Evolutionary conservation across 2,113 vertebrate genomes (phyloP).

Genomic region (Alethe castanea): DNA sequence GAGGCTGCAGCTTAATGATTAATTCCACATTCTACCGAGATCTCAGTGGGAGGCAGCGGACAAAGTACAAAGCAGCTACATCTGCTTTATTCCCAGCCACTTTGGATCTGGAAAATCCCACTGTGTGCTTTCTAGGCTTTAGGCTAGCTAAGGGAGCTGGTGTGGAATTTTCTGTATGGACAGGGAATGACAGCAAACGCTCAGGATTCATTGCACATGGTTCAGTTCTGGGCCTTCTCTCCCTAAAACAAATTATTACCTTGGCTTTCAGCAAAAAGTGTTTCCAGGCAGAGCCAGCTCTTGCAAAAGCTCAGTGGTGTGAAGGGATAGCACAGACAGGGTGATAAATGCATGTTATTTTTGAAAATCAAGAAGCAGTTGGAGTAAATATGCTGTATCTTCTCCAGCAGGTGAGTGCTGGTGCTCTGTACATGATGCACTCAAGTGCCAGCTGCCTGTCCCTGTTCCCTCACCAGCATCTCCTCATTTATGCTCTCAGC

Average conservation of each 20-base stretch:
- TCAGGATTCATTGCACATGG: accelerated
- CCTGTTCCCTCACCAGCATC: background rate
- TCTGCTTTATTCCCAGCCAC: background rate
- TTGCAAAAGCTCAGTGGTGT: background rate
- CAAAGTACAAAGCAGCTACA: slow-evolving; percentile 50
- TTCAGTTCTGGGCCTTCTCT: background rate
- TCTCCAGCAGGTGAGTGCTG: background rate
- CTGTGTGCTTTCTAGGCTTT: background rate
- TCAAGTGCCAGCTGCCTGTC: background rate
- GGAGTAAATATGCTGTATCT: background rate
- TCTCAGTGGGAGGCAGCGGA: background rate
- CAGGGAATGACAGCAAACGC: background rate
- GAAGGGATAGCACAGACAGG: background rate
- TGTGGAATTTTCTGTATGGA: background rate
- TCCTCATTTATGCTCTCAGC: background rate
- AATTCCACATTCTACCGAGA: background rate
- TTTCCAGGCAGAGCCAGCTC: background rate
- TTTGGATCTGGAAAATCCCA: background rate
- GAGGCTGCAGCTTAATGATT: slow-evolving; percentile 46
- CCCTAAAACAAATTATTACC: background rate
- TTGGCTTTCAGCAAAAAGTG: background rate
- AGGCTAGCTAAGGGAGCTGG: background rate
- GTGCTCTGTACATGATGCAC: background rate
- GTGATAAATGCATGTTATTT: background rate
- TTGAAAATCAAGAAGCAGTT: background rate